Percentiles rank a stretch among this genome's conserved stretches.
These are phyloP conservation scores for Ciconia maguari DNA, from an alignment of 2,113 vertebrate genomes.

Conservation along the genomic window DNA sequence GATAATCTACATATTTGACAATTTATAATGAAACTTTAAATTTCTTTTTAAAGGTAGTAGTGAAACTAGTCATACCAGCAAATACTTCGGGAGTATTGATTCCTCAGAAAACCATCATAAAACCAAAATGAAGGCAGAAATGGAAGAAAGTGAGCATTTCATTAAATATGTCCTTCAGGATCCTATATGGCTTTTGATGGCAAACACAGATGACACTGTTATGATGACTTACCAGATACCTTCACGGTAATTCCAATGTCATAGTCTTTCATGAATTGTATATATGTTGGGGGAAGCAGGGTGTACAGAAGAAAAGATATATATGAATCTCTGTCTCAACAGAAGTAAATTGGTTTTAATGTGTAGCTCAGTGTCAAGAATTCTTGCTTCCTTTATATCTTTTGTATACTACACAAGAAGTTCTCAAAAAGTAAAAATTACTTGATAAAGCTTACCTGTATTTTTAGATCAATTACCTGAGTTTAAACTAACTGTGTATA, in stretches of 20 bases:
- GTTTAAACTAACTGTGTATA: background rate
- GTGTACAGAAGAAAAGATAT: background rate
- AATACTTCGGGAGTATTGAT: slow-evolving; percentile 89
- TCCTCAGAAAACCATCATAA: slow-evolving; percentile 85
- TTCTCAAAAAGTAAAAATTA: background rate
- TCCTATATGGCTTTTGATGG: slow-evolving; percentile 88
- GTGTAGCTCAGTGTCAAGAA: background rate
- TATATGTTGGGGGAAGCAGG: background rate
- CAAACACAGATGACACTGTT: slow-evolving; percentile 81
- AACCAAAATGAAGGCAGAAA: slow-evolving; percentile 39
- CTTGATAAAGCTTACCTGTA: background rate
- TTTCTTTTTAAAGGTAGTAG: slow-evolving; percentile 79
- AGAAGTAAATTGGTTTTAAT: background rate
- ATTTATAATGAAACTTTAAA: background rate
- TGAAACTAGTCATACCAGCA: slow-evolving; percentile 85
- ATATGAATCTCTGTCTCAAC: background rate
- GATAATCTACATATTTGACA: background rate
- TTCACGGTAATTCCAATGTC: slow-evolving; percentile 75
- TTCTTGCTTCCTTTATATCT: background rate
- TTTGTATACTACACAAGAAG: background rate
- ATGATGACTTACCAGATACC: slow-evolving; percentile 97
- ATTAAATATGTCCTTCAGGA: slow-evolving; percentile 86
- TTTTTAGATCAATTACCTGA: background rate
- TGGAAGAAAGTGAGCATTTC: slow-evolving; percentile 66
- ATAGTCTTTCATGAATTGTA: background rate